Percentiles rank a stretch among this genome's conserved stretches.
These are phyloP conservation scores for Strongylocentrotus purpuratus DNA, from an alignment of 35 echinoderm and acorn worm genomes.

Conservation along the genomic window DNA sequence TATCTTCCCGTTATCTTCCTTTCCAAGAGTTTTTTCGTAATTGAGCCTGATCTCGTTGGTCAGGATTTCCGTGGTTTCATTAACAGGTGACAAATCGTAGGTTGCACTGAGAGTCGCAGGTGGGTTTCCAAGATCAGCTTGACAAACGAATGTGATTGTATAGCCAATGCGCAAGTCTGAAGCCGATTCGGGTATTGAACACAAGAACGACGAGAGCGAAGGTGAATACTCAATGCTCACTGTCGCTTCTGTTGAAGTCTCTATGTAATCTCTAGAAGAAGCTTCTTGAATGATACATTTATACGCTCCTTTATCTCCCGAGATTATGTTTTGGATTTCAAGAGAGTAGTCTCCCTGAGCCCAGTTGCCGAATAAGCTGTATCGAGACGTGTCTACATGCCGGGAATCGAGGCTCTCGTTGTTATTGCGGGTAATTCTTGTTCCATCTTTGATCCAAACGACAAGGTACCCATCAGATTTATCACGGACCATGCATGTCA, in stretches of 20 bases:
- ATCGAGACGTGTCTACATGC: not conserved
- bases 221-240: conserved; percentile 30
- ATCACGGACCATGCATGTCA: not conserved
- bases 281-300: not conserved
- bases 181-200: not conserved
- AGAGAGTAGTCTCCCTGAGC: conserved; percentile 16
- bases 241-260: not conserved
- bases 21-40: not conserved
- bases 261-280: not conserved
- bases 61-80: not conserved
- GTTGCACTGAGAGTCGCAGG: not conserved
- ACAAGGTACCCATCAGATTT: not conserved
- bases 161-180: not conserved
- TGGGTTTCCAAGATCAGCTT: not conserved
- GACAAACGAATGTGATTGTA: not conserved
- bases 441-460: not conserved
- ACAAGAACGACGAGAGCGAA: not conserved
- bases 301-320: not conserved
- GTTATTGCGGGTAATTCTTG: not conserved
- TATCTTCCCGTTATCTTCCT: conserved; percentile 32
- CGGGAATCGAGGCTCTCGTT: conserved; percentile 19
- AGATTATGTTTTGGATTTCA: not conserved
- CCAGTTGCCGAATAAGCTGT: not conserved
- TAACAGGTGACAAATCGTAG: not conserved
- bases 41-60: not conserved